A percentile compares a stretch with the other conserved stretches of the same genome.
These are phyloP conservation scores for Vidua macroura DNA, from an alignment of 2,113 vertebrate species.

Conservation along the genomic window DNA sequence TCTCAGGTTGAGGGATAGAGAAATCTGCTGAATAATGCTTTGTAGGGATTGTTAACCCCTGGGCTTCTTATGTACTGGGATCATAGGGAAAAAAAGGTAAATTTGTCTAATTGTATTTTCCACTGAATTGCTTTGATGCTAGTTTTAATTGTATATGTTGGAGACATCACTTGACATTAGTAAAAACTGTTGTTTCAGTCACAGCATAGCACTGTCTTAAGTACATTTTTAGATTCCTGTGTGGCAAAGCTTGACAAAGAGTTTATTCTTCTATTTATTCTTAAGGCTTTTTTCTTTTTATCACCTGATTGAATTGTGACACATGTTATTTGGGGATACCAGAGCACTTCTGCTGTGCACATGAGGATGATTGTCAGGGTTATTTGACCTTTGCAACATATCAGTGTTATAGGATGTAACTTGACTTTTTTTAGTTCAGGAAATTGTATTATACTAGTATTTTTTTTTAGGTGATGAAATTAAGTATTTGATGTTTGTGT, in stretches of 20 bases:
- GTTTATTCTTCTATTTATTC: neutral
- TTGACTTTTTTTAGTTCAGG: neutral
- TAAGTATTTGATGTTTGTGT: neutral
- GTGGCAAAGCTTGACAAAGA: neutral
- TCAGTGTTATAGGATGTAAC: neutral
- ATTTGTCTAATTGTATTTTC: neutral
- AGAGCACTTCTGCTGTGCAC: neutral
- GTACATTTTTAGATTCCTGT: neutral
- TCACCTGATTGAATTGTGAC: neutral
- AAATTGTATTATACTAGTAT: neutral
- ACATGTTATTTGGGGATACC: neutral
- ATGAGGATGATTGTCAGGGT: neutral
- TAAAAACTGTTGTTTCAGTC: neutral
- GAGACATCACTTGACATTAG: neutral
- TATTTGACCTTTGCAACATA: neutral
- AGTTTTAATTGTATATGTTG: neutral
- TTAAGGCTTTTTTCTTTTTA: neutral
- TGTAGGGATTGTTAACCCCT: neutral
- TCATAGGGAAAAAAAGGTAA: neutral
- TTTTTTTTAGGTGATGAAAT: neutral
- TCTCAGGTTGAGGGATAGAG: neutral
- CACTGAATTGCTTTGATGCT: neutral
- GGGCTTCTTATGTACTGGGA: neutral
- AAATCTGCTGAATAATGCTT: neutral
- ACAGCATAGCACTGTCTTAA: neutral